phyloP scores from a whole-genome alignment of 2,113 vertebrate species.

The Odobenus rosmarus region DNA sequence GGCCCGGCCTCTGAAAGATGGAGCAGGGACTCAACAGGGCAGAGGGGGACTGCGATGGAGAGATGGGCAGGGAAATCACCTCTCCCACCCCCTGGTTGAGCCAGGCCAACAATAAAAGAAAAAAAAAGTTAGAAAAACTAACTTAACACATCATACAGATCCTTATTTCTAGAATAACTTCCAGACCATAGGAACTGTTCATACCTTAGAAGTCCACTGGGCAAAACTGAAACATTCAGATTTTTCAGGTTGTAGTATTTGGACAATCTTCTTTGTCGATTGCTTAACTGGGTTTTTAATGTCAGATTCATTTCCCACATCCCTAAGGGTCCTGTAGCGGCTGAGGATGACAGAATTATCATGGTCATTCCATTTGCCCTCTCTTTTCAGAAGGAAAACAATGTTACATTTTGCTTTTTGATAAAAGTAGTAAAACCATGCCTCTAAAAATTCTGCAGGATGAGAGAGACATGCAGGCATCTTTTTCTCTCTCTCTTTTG shows the following conservation, averaged over 20 bases:
- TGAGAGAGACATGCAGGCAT: not conserved
- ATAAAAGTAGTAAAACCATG: not conserved
- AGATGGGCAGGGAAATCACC: not conserved
- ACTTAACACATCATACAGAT: not conserved
- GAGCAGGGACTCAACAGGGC: not conserved
- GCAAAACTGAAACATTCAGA: constrained; percentile 17
- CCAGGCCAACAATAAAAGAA: not conserved
- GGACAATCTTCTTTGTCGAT: accelerated
- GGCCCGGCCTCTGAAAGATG: not conserved
- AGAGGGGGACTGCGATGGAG: too few relatives aligned
- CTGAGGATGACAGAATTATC: constrained; percentile 71
- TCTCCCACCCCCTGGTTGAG: not conserved
- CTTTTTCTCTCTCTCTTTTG: not conserved
- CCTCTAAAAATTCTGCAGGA: not conserved
- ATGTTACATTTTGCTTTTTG: not conserved
- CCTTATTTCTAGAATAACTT: not conserved
- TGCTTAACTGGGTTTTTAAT: too few relatives aligned
- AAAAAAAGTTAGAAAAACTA: not conserved
- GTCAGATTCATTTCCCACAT: constrained; percentile 80
- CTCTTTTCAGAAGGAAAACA: constrained; percentile 11
- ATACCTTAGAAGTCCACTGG: constrained; percentile 71
- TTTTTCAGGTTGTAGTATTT: not conserved
- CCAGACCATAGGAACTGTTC: not conserved
- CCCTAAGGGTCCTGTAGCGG: constrained; percentile 79
- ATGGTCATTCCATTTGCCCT: not conserved